phyloP scores from a whole-genome alignment of 1,140 invertebrate species.

The Procambarus virginalis region DNA sequence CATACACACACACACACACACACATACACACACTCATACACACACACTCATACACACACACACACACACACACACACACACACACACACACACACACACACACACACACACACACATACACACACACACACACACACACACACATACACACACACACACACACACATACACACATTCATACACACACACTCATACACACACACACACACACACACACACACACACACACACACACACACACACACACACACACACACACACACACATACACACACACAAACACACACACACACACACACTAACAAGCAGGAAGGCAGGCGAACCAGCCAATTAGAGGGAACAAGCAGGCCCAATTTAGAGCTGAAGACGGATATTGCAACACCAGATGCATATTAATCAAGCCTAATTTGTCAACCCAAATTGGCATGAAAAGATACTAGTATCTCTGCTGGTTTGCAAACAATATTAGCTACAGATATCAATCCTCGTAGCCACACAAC shows the following conservation, averaged over 20 bases:
- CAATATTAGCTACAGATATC: too few species aligned
- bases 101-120: not conserved
- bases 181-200: not conserved
- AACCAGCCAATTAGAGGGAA: not conserved
- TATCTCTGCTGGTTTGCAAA: too few species aligned
- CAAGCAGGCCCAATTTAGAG: not conserved
- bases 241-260: not conserved
- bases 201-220: not conserved
- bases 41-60: not conserved
- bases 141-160: not conserved
- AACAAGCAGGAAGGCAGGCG: not conserved
- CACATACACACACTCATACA: not conserved
- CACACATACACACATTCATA: not conserved
- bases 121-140: not conserved
- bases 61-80: not conserved
- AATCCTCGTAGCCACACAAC: too few species aligned
- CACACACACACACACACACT: too few species aligned
- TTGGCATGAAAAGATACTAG: too few species aligned
- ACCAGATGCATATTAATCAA: not conserved
- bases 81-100: conserved; percentile 2
- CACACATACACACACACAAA: too few species aligned
- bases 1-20: too few species aligned
- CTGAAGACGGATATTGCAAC: not conserved
- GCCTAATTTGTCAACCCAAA: not conserved
- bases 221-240: conserved; percentile 2